Evolutionary conservation across 2,797 vertebrate species (phyloP).

Genomic region (Siniperca undulata): DNA sequence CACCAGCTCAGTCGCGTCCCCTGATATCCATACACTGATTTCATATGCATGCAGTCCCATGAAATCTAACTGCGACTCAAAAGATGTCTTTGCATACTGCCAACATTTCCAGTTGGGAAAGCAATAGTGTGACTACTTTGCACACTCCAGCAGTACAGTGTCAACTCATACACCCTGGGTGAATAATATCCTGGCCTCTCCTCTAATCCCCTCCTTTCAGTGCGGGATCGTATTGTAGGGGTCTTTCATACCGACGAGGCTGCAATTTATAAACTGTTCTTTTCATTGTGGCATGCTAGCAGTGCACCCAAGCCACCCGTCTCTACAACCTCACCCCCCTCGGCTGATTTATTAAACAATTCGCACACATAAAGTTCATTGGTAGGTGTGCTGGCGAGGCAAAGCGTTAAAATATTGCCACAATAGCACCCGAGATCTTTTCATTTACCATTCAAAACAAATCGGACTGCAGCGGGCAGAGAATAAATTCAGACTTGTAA

Average conservation of each 20-base stretch:
- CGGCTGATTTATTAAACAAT: slow-evolving; percentile 80
- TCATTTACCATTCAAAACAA: slow-evolving; percentile 81
- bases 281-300: slow-evolving; percentile 47
- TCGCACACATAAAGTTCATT: slow-evolving; percentile 74
- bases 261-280: slow-evolving; percentile 68
- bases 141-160: slow-evolving; percentile 45
- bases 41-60: slow-evolving; percentile 61
- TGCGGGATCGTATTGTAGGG: slow-evolving; percentile 59
- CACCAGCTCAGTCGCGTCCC: slow-evolving; percentile 72
- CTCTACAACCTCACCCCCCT: slow-evolving; percentile 41
- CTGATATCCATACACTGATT: slow-evolving; percentile 72
- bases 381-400: slow-evolving; percentile 56
- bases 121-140: slow-evolving; percentile 57
- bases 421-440: slow-evolving; percentile 74
- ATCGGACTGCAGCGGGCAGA: slow-evolving; percentile 76
- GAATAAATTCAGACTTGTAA: slow-evolving; percentile 85
- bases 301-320: slow-evolving; percentile 30
- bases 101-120: slow-evolving; percentile 55
- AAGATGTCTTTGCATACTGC: slow-evolving; percentile 72
- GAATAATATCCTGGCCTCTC: slow-evolving; percentile 63
- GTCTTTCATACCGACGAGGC: slow-evolving; percentile 63
- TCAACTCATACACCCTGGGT: slow-evolving; percentile 56
- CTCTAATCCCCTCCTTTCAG: slow-evolving; percentile 58
- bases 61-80: slow-evolving; percentile 66
- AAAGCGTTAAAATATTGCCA: slow-evolving; percentile 72